phyloP scores from a whole-genome alignment of 2,888 invertebrate genomes.

The Oscheius myriophilus region DNA sequence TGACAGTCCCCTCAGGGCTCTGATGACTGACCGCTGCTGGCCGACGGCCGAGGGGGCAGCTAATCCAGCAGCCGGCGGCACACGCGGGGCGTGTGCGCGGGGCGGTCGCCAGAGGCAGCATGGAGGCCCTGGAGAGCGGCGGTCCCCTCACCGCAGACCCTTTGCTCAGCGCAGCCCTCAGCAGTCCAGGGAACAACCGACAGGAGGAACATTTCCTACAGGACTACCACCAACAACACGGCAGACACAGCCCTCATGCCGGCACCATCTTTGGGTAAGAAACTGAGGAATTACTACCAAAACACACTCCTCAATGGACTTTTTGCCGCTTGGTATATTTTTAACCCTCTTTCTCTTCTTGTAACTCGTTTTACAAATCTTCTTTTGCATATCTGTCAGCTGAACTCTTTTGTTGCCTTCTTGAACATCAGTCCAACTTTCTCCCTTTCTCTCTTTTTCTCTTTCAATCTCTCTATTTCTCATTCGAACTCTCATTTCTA shows the following conservation, averaged over 20 bases:
- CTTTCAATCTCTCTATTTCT: too few relatives aligned
- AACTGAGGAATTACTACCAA: too few relatives aligned
- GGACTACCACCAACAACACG: constrained; percentile 25
- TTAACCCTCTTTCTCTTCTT: constrained; percentile 10
- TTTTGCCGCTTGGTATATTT: background rate
- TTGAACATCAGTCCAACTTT: background rate
- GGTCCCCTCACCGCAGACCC: constrained; percentile 37
- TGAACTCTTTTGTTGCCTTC: background rate
- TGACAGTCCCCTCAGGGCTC: background rate
- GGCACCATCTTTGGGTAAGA: constrained; percentile 33
- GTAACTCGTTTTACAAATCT: background rate
- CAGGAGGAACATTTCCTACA: constrained; percentile 29
- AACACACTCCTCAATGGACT: too few relatives aligned
- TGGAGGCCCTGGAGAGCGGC: constrained; percentile 39
- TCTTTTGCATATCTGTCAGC: background rate
- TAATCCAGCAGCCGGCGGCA: constrained; percentile 4
- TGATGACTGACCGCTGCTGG: constrained; percentile 16
- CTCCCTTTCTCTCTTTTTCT: background rate
- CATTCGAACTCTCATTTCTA: too few relatives aligned
- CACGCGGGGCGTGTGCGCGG: constrained; percentile 15
- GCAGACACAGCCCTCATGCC: constrained; percentile 27
- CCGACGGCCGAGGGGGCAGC: constrained; percentile 9
- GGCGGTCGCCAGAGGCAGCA: constrained; percentile 28
- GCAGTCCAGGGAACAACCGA: constrained; percentile 25
- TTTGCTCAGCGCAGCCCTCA: constrained; percentile 36